Conservation (phyloP, 2,113 vertebrate genomes). For the Lanius collurio region DNA sequence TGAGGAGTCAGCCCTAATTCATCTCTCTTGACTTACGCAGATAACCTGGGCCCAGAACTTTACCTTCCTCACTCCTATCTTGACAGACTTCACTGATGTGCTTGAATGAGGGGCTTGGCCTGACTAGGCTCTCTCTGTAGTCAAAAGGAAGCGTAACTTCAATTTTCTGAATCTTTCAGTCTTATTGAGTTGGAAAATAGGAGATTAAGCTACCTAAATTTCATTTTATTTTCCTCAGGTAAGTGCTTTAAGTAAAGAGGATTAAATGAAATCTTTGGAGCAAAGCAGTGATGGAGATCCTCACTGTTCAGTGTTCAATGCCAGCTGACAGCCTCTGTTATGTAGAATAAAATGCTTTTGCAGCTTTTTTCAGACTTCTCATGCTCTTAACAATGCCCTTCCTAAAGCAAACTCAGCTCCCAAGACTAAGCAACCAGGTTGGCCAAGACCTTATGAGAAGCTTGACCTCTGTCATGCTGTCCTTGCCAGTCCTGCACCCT, state of each 20-base stretch:
- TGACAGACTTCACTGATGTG: neutral
- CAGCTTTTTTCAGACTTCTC: neutral
- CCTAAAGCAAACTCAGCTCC: neutral
- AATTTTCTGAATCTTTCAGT: neutral
- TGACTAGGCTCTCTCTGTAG: neutral
- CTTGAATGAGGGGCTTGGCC: neutral
- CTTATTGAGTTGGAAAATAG: neutral
- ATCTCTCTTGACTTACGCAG: neutral
- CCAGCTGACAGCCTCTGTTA: neutral
- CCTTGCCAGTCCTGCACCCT: neutral
- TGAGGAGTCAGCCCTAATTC: neutral
- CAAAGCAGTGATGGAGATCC: neutral
- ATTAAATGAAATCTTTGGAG: neutral
- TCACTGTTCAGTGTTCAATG: neutral
- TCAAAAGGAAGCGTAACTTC: neutral
- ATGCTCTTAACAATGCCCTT: neutral
- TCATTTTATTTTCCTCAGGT: neutral
- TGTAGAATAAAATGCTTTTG: neutral
- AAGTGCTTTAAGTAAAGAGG: neutral
- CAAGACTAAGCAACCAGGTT: neutral
- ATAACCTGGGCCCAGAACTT: neutral
- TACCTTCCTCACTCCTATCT: neutral
- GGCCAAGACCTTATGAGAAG: neutral
- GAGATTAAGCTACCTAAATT: neutral
- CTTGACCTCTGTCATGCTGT: accelerated